A percentile compares a stretch with the other conserved stretches of the same genome.
Conservation (phyloP, 2,797 vertebrate genomes). For the Arnoldichthys spilopterus region DNA sequence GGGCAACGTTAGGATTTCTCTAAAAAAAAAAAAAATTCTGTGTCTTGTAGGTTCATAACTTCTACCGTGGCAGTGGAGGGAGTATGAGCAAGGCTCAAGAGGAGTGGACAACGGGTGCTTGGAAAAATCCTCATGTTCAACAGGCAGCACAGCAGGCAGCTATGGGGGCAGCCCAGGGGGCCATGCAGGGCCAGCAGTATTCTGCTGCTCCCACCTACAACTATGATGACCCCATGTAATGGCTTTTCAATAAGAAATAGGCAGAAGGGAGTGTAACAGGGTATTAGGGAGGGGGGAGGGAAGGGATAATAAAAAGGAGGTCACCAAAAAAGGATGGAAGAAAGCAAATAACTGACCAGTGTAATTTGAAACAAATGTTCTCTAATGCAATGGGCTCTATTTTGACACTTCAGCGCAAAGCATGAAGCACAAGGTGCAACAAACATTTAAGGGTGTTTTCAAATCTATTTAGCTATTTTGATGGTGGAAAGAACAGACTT, state of each 20-base stretch:
- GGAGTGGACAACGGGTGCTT: slow-evolving; percentile 95
- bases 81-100: slow-evolving; percentile 97
- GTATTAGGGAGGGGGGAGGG: slow-evolving; percentile 61
- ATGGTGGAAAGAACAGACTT: too few relatives aligned
- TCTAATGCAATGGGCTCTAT: slow-evolving; percentile 62
- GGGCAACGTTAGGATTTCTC: neutral
- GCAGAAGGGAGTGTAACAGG: slow-evolving; percentile 42
- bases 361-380: slow-evolving; percentile 70
- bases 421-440: too few relatives aligned
- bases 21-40: neutral
- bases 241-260: slow-evolving; percentile 54
- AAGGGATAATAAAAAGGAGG: slow-evolving; percentile 30
- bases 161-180: slow-evolving; percentile 89
- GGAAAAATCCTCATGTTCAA: slow-evolving; percentile 97
- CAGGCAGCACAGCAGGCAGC: slow-evolving; percentile 93
- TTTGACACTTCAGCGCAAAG: too few relatives aligned
- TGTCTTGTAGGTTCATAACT: slow-evolving; percentile 88
- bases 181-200: slow-evolving; percentile 85
- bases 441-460: too few relatives aligned
- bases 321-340: slow-evolving; percentile 52
- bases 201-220: slow-evolving; percentile 95
- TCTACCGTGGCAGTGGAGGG: slow-evolving; percentile 95
- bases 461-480: too few relatives aligned
- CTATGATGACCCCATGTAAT: slow-evolving; percentile 96
- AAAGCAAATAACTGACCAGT: slow-evolving; percentile 71